These are phyloP conservation scores for Acomys russatus DNA, from an alignment of 2,797 vertebrate genomes.

Conservation along the genomic window DNA sequence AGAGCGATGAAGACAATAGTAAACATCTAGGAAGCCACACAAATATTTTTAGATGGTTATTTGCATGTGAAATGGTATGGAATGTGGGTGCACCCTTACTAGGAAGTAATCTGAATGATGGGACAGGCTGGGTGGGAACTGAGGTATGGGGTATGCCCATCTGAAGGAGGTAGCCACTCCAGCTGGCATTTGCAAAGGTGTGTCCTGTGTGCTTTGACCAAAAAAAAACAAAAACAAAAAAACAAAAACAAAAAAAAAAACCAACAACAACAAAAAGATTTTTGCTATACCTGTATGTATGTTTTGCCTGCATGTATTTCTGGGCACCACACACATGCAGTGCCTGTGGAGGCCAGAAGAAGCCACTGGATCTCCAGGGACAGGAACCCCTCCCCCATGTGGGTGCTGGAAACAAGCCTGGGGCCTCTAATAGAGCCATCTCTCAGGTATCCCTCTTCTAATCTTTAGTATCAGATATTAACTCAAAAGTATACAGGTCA, in stretches of 20 bases:
- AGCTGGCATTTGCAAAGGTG: background rate
- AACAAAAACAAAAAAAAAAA: no score
- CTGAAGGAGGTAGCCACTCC: background rate
- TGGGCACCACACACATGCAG: background rate
- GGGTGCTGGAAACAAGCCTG: background rate
- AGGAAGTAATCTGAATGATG: background rate
- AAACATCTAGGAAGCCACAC: background rate
- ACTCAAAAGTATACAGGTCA: background rate
- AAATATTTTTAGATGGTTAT: background rate
- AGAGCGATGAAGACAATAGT: background rate
- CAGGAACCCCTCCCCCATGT: background rate
- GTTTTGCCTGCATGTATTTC: background rate
- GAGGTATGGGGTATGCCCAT: rapidly evolving
- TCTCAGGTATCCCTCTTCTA: background rate
- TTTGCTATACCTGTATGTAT: background rate
- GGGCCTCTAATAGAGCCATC: background rate
- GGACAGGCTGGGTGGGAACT: background rate
- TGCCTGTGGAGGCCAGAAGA: background rate
- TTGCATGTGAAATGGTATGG: background rate
- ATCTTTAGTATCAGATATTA: background rate
- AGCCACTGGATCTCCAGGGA: background rate
- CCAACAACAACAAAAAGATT: background rate
- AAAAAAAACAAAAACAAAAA: background rate
- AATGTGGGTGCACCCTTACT: background rate
- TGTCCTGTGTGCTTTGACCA: background rate